Evolutionary conservation across 2,113 vertebrate genomes (phyloP), one percentile per base, ranked within the genome.

Genomic region (Etheostoma cragini): DNA sequence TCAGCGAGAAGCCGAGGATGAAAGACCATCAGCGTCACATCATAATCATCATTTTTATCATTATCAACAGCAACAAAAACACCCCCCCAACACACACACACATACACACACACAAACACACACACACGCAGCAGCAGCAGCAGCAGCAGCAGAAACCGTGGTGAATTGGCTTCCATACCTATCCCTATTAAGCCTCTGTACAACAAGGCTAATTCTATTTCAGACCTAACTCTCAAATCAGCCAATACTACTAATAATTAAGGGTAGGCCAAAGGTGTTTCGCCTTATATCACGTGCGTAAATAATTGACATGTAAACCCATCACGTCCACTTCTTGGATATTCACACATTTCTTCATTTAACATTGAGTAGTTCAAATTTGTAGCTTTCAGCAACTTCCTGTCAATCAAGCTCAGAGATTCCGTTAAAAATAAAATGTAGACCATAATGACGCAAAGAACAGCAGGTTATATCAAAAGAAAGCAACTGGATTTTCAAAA

Each of bases 41-140:
- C 75, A 88, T 82, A 83, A 90, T 87, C 76, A 87, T 81, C 81
- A 86, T 89, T 78, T 84, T 76, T 81, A 81, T 88, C 84, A 78
- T 80, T 66, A 91, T 53, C 86, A 89, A 65, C 84, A 90, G 33
- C 80, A 82, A 19, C 85, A 83, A 46, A 76, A 47, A 35, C 62
- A 69, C 78, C 76, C 56, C 52, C 58, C 0, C 63, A 38, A 33
- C 58, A 26, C 46, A 14, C 54, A n/a, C 72, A 50, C 60, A 68
- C 64, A 64, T 68, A 57, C 26, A 71, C 66, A 47, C 33, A 78
- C 26, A 38, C 45, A 46, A 70, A 52, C 45, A 38, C 67, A 21
- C 24, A n/a, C 72, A 70, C 38, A 66, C 52, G 30, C 4, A 30
- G 30, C 30, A 70, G 10, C 64, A 65, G 22, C 14, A 47, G 49